A percentile compares a stretch with the other conserved stretches of the same genome.
Conservation (phyloP, 2,888 invertebrate species). For the Leptopilina syphax region DNA sequence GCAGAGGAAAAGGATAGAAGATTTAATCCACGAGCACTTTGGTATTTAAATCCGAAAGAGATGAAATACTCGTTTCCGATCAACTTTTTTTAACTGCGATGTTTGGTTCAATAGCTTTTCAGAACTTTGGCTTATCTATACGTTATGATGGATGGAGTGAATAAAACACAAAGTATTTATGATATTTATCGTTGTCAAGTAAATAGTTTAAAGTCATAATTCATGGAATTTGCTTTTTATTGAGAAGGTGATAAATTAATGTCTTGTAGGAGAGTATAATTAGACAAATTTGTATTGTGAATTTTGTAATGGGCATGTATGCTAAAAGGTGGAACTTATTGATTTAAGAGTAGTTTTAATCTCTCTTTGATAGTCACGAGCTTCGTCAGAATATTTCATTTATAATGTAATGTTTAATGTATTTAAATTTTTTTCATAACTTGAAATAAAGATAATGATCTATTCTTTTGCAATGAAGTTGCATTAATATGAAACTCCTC, state of each 20-base stretch:
- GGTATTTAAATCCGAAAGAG: constrained; percentile 19
- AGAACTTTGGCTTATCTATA: constrained; percentile 10
- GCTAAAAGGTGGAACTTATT: not conserved
- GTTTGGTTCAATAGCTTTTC: constrained; percentile 15
- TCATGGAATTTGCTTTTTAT: not conserved
- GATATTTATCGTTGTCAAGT: constrained; percentile 29
- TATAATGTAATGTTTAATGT: not conserved
- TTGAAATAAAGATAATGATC: not conserved
- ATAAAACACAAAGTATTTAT: not conserved
- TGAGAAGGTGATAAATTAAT: not conserved
- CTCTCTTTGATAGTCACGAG: not conserved
- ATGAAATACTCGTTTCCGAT: constrained; percentile 16
- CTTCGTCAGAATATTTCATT: not conserved
- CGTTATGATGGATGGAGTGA: constrained; percentile 1
- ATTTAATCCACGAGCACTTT: constrained; percentile 10
- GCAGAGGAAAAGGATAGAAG: constrained; percentile 23
- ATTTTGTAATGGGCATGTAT: not conserved
- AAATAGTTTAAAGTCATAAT: constrained; percentile 24
- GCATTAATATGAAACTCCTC: too few species aligned
- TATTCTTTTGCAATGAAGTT: not conserved
- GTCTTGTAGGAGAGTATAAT: not conserved
- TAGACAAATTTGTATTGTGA: not conserved
- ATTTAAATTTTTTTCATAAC: not conserved
- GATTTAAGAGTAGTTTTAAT: not conserved
- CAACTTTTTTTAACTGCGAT: not conserved